Conservation (phyloP, 2,797 vertebrate species). For the Alauda arvensis region DNA sequence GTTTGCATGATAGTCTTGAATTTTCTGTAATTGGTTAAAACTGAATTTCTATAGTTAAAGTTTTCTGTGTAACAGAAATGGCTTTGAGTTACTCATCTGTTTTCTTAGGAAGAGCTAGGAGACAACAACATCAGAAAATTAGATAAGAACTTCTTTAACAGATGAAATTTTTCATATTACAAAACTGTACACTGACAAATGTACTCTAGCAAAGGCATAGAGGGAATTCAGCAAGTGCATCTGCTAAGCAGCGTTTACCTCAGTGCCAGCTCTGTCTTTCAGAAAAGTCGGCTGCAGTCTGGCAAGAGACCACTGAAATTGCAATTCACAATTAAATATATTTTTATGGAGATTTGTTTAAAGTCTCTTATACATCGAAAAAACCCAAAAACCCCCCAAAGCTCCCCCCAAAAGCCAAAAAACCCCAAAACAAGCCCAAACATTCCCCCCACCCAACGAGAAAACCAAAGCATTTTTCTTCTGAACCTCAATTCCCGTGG, state of each 20-base stretch:
- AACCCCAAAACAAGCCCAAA: too few relatives aligned
- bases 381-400: background rate
- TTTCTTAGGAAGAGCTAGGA: background rate
- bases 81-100: background rate
- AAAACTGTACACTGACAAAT: background rate
- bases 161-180: background rate
- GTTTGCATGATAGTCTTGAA: background rate
- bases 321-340: background rate
- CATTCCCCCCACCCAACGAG: too few relatives aligned
- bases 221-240: background rate
- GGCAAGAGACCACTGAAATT: background rate
- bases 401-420: background rate
- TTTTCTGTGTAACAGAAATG: accelerated
- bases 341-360: background rate
- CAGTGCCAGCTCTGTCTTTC: background rate
- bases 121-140: background rate
- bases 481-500: background rate
- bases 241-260: too few relatives aligned
- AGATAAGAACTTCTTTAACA: background rate
- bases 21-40: background rate
- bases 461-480: background rate
- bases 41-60: background rate
- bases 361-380: background rate
- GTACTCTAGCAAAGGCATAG: background rate
- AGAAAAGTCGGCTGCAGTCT: background rate